Conservation (phyloP, 1,140 invertebrate genomes). For the Hermetia illucens region DNA sequence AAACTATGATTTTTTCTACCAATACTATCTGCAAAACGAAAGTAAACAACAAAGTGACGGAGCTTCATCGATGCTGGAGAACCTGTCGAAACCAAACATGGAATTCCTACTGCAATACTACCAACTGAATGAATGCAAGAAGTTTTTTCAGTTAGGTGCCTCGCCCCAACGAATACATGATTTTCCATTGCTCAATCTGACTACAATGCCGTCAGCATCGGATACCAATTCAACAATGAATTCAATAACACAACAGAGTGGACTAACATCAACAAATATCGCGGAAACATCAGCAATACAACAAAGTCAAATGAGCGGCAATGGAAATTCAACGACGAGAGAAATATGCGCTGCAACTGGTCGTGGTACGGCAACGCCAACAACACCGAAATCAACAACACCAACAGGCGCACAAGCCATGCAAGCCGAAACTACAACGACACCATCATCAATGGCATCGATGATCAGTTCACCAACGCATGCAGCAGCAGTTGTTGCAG, state of each 20-base stretch:
- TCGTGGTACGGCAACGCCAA: no score
- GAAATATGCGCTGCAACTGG: no score
- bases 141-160: constrained; percentile 32
- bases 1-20: constrained; percentile 24
- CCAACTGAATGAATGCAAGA: constrained; percentile 28
- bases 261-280: no score
- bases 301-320: no score
- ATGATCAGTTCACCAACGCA: background rate
- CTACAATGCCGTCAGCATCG: background rate
- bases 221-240: background rate
- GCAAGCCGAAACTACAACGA: no score
- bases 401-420: no score
- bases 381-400: no score
- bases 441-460: no score
- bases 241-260: no score
- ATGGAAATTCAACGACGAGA: no score
- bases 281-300: no score
- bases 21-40: constrained; percentile 21
- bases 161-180: constrained; percentile 24
- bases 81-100: constrained; percentile 17
- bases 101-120: constrained; percentile 28
- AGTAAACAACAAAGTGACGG: constrained; percentile 3
- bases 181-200: constrained; percentile 5
- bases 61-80: constrained; percentile 4
- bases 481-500: background rate